phyloP scores from a whole-genome alignment of 2,113 vertebrate genomes.

The Rhinolophus sinicus region DNA sequence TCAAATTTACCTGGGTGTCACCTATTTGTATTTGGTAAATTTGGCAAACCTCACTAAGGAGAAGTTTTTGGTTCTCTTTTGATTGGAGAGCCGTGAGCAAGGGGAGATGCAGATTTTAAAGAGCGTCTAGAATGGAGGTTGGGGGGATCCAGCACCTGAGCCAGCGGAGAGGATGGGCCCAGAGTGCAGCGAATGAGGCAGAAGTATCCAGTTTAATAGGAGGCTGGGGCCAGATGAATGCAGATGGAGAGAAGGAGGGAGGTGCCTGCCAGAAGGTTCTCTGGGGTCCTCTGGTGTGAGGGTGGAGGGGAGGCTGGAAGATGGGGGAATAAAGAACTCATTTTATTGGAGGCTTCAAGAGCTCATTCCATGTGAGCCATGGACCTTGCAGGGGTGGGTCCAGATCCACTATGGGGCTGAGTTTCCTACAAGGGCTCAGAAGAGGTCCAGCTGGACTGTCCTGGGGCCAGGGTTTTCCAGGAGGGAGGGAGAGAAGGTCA shows the following conservation, averaged over 20 bases:
- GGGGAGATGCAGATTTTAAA: not conserved
- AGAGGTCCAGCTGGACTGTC: not conserved
- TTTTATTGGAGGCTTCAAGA: not conserved
- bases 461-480: not conserved
- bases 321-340: not conserved
- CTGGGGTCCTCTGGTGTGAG: not conserved
- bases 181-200: no score
- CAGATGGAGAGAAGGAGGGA: not conserved
- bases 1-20: not conserved
- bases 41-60: not conserved
- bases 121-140: not conserved
- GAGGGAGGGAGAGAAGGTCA: not conserved
- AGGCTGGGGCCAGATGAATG: no score
- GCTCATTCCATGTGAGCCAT: not conserved
- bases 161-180: not conserved
- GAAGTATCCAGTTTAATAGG: not conserved
- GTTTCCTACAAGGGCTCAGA: not conserved
- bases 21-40: not conserved
- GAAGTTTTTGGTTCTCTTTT: not conserved
- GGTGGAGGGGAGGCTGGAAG: no score
- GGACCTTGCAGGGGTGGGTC: not conserved
- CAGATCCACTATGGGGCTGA: not conserved
- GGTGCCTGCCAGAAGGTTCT: not conserved
- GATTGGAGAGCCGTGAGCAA: not conserved
- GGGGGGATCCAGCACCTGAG: accelerated